Evolutionary conservation across 1,140 invertebrate species (phyloP).

Genomic region (Zaprionus camerounensis): DNA sequence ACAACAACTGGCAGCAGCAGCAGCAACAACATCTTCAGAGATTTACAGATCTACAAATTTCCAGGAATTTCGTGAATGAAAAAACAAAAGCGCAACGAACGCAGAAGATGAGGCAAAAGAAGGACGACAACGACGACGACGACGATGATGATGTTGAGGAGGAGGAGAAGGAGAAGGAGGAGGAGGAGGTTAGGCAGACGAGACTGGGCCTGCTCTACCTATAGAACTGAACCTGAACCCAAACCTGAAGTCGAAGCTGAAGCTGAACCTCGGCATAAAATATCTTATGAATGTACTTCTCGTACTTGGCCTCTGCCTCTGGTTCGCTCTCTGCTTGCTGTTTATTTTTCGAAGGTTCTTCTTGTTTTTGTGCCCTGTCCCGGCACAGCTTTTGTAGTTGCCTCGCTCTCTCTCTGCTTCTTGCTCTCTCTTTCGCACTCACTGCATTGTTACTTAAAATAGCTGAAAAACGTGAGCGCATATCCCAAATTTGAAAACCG

Average conservation of each 20-base stretch:
- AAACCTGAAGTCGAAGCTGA: conserved; percentile 52
- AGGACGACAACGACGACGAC: neutral
- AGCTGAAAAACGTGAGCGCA: conserved; percentile 75
- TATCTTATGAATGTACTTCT: conserved; percentile 74
- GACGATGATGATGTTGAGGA: neutral
- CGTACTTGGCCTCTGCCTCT: conserved; percentile 59
- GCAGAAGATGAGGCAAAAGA: conserved; percentile 20
- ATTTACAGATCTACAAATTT: conserved; percentile 82
- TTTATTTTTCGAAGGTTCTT: conserved; percentile 44
- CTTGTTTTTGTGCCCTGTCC: conserved; percentile 42
- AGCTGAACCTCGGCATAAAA: conserved; percentile 46
- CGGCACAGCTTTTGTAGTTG: conserved; percentile 51
- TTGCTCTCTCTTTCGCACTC: conserved; percentile 14
- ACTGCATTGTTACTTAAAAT: conserved; percentile 80
- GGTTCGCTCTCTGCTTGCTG: conserved; percentile 10
- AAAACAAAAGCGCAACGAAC: conserved; percentile 76
- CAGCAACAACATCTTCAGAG: conserved; percentile 51
- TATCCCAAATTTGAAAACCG: conserved; percentile 81
- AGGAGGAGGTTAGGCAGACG: conserved; percentile 31
- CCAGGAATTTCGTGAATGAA: conserved; percentile 77
- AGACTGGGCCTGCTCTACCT: conserved; percentile 56
- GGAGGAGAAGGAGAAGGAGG: neutral
- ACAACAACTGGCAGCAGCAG: neutral
- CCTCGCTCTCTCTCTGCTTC: neutral
- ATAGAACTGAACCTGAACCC: conserved; percentile 61